These are phyloP conservation scores for Oceanodroma tethys DNA, from an alignment of 2,113 vertebrate genomes.

Conservation along the genomic window DNA sequence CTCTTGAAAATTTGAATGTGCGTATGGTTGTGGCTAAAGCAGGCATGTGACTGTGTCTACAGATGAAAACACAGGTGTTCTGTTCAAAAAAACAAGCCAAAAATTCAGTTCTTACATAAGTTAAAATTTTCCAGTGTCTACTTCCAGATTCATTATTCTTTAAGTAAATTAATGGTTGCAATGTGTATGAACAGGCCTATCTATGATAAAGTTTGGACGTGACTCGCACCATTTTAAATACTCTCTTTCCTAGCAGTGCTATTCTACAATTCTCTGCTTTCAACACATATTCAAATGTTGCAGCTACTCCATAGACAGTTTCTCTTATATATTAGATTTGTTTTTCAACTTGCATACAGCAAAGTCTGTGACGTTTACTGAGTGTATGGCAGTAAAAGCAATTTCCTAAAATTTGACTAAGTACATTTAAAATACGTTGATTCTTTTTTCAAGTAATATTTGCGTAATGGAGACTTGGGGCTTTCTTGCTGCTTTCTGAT, in stretches of 20 bases:
- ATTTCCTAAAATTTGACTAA: background rate
- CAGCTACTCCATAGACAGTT: background rate
- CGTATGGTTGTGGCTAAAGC: background rate
- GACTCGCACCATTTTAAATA: background rate
- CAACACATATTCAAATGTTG: background rate
- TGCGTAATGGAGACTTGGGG: background rate
- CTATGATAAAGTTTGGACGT: background rate
- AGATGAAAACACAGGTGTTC: background rate
- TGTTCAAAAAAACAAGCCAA: background rate
- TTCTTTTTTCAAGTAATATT: background rate
- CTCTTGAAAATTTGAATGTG: background rate
- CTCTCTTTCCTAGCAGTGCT: background rate
- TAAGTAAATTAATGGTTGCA: background rate
- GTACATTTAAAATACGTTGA: background rate
- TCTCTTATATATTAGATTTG: background rate
- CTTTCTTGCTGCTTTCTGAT: background rate
- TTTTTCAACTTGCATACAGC: background rate
- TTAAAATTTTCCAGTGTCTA: background rate
- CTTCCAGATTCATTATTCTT: background rate
- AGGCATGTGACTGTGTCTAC: background rate
- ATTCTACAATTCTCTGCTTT: background rate
- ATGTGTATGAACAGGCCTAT: background rate
- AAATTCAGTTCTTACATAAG: background rate
- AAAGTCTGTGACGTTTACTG: background rate
- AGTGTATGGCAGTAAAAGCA: background rate